A percentile compares a stretch with the other conserved stretches of the same genome.
Conservation (phyloP, 2,113 vertebrate genomes). For the Cryptotis parvus region DNA sequence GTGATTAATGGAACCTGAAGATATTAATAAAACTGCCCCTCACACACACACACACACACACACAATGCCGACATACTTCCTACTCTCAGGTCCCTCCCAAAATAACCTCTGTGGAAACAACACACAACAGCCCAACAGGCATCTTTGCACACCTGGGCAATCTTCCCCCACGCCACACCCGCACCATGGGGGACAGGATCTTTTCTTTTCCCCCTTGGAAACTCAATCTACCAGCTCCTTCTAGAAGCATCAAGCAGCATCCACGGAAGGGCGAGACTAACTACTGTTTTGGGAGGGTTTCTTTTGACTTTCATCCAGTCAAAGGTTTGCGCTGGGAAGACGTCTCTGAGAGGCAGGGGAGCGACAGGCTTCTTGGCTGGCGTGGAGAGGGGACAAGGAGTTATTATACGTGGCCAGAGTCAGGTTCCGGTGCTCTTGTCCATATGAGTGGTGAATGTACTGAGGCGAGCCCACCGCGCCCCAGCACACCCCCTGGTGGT, state of each 20-base stretch:
- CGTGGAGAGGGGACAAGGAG: conserved; percentile 93
- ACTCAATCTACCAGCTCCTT: conserved; percentile 17
- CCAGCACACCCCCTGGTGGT: conserved; percentile 93
- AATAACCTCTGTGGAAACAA: conserved; percentile 17
- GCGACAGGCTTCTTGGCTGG: conserved; percentile 92
- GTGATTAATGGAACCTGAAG: conserved; percentile 82
- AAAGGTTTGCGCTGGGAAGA: conserved; percentile 95
- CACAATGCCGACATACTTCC: not conserved
- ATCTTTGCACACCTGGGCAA: conserved; percentile 44
- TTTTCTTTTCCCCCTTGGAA: not conserved
- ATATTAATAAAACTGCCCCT: conserved; percentile 63
- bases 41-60: not conserved
- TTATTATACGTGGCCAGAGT: conserved; percentile 91
- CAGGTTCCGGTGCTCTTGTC: conserved; percentile 92
- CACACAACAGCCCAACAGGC: not conserved
- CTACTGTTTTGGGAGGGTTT: conserved; percentile 99
- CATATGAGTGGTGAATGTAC: conserved; percentile 92
- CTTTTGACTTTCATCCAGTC: conserved; percentile 99
- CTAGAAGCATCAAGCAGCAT: not conserved
- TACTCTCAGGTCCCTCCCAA: conserved; percentile 29
- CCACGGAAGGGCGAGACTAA: conserved; percentile 82
- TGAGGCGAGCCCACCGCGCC: conserved; percentile 92
- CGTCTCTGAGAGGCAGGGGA: conserved; percentile 94
- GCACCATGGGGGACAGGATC: not conserved
- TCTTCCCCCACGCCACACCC: not conserved